Conservation (phyloP, 2,888 invertebrate species). For the Beris morrisii region DNA sequence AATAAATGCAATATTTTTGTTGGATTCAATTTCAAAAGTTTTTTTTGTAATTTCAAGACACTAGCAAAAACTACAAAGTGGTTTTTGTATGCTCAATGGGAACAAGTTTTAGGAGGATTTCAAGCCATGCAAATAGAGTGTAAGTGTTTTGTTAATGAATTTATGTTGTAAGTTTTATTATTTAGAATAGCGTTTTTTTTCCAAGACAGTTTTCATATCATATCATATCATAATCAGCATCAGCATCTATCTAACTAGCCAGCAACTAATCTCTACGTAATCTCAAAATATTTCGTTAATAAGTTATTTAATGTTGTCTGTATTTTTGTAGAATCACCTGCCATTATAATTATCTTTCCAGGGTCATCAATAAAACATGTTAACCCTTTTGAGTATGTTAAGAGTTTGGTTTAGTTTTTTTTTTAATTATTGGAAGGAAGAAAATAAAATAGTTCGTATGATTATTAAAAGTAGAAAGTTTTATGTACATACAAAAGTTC, state of each 20-base stretch:
- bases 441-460: neutral
- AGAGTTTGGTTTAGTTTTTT: conserved; percentile 41
- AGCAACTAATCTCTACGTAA: no score
- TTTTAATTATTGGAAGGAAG: conserved; percentile 7
- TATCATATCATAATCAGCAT: neutral
- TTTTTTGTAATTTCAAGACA: conserved; percentile 3
- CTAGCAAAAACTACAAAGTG: neutral
- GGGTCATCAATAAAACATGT: conserved; percentile 57
- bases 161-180: neutral
- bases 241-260: neutral
- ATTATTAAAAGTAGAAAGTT: neutral
- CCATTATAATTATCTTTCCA: conserved; percentile 58
- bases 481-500: no score
- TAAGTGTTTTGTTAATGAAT: no score
- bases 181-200: neutral
- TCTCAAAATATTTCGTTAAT: no score
- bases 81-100: neutral
- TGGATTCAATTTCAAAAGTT: conserved; percentile 8
- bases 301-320: no score
- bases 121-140: neutral
- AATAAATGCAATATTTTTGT: conserved; percentile 4
- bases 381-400: conserved; percentile 50
- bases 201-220: neutral
- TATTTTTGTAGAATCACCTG: conserved; percentile 51
- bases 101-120: neutral